A percentile compares a stretch with the other conserved stretches of the same genome.
Evolutionary conservation across 2,888 invertebrate genomes (phyloP).

Genomic region (Adineta ricciae): DNA sequence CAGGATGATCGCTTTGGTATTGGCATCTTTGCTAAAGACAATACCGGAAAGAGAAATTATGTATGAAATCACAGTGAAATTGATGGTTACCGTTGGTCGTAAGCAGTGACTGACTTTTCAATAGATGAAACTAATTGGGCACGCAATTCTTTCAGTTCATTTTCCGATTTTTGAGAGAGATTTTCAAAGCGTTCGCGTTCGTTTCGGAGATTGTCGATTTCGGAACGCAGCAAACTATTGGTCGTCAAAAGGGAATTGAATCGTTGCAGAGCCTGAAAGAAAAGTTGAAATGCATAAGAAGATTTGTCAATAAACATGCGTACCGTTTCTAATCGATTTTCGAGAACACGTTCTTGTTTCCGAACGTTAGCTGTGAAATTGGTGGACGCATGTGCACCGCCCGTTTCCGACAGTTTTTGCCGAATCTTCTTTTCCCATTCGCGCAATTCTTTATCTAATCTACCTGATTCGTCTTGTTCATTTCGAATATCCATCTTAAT

Average conservation of each 20-base stretch:
- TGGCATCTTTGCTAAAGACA: background rate
- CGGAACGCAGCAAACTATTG: constrained; percentile 57
- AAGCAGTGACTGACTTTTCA: constrained; percentile 75
- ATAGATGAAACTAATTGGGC: constrained; percentile 72
- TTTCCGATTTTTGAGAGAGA: constrained; percentile 67
- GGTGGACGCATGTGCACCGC: constrained; percentile 44
- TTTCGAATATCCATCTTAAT: constrained; percentile 42
- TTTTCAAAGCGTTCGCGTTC: constrained; percentile 73
- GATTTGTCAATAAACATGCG: background rate
- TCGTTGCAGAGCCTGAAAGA: constrained; percentile 41
- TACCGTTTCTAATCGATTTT: constrained; percentile 47
- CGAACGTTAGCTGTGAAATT: constrained; percentile 44
- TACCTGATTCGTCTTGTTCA: constrained; percentile 40
- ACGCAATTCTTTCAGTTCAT: constrained; percentile 66
- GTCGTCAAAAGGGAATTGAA: constrained; percentile 44
- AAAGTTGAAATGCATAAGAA: background rate
- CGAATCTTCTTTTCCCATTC: constrained; percentile 45
- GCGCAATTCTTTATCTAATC: constrained; percentile 43
- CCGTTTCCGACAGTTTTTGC: constrained; percentile 44
- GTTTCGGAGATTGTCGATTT: constrained; percentile 69
- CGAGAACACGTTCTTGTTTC: constrained; percentile 45
- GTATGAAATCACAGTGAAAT: no score
- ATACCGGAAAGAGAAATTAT: background rate
- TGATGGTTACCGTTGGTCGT: constrained; percentile 49
- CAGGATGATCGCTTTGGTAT: background rate